Evolutionary conservation across 2,888 invertebrate species (phyloP).

Genomic region (Lamproptera curius): DNA sequence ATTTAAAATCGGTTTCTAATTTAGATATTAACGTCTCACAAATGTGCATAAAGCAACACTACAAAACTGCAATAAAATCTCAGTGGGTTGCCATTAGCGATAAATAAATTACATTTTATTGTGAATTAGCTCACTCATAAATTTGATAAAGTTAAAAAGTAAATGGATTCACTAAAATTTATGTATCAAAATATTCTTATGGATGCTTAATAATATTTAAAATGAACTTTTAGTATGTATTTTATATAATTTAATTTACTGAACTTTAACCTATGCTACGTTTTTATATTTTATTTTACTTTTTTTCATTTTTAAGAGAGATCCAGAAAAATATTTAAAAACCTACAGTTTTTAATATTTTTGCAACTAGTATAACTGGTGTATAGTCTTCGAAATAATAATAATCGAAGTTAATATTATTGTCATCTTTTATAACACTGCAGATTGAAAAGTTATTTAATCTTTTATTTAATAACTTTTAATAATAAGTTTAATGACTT

Average conservation of each 20-base stretch:
- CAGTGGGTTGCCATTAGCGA: slow-evolving; percentile 10
- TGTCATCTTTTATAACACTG: too few relatives aligned
- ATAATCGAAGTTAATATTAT: too few relatives aligned
- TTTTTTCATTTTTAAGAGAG: too few relatives aligned
- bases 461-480: too few relatives aligned
- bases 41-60: slow-evolving; percentile 3
- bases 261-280: not conserved
- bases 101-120: slow-evolving; percentile 16
- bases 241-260: not conserved
- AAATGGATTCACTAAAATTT: not conserved
- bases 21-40: too few relatives aligned
- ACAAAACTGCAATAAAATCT: slow-evolving; percentile 7
- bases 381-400: too few relatives aligned
- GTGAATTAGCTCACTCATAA: slow-evolving; percentile 16
- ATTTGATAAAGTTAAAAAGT: not conserved
- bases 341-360: too few relatives aligned
- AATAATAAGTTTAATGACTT: too few relatives aligned
- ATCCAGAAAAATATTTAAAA: too few relatives aligned
- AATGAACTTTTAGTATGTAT: not conserved
- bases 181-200: slow-evolving; percentile 1
- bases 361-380: too few relatives aligned
- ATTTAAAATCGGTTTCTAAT: too few relatives aligned
- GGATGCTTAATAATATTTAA: slow-evolving; percentile 9
- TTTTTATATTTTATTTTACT: not conserved
- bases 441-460: too few relatives aligned